Conservation (phyloP, 2,888 invertebrate genomes). For the Microplitis manilae region DNA sequence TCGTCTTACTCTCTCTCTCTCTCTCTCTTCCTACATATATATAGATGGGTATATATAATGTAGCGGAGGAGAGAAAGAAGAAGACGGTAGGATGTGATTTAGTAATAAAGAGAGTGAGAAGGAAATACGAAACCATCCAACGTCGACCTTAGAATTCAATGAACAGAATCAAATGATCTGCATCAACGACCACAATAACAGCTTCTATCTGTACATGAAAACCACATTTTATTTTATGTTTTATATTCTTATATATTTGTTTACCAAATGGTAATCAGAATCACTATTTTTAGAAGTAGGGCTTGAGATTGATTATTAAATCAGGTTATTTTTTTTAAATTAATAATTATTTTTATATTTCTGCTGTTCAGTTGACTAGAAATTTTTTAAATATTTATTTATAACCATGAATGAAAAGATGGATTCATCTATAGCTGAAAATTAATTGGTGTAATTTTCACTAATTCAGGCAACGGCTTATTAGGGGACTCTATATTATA, state of each 20-base stretch:
- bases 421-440: too few species aligned
- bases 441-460: too few species aligned
- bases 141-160: conserved; percentile 61
- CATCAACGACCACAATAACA: conserved; percentile 70
- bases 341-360: too few species aligned
- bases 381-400: too few species aligned
- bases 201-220: conserved; percentile 56
- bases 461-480: too few species aligned
- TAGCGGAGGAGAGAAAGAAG: conserved; percentile 55
- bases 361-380: too few species aligned
- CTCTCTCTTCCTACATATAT: background rate
- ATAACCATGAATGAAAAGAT: too few species aligned
- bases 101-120: background rate
- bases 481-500: too few species aligned
- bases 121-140: conserved; percentile 47
- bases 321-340: too few species aligned
- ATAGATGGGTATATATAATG: conserved; percentile 11
- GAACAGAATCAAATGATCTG: conserved; percentile 69
- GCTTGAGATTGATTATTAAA: background rate
- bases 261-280: background rate
- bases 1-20: background rate
- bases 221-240: conserved; percentile 8
- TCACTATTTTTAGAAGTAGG: conserved; percentile 1
- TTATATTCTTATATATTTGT: conserved; percentile 18
- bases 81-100: conserved; percentile 42